Evolutionary conservation across 2,888 invertebrate species (phyloP).

Genomic region (Colostygia pectinataria): DNA sequence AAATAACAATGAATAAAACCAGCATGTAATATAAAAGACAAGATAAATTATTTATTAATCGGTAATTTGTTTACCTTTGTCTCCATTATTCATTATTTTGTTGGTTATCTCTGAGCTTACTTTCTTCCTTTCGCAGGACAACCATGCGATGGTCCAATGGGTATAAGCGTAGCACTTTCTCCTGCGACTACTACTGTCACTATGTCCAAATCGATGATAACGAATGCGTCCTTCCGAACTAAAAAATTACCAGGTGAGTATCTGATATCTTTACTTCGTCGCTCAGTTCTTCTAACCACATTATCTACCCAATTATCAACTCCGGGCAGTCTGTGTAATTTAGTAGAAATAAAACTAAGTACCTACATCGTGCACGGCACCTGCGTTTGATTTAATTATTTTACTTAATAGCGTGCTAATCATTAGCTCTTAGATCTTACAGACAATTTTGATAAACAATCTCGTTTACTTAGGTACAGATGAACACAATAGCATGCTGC

Average conservation of each 20-base stretch:
- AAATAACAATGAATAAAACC: slow-evolving; percentile 14
- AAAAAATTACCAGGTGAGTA: slow-evolving; percentile 97
- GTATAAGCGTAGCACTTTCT: slow-evolving; percentile 90
- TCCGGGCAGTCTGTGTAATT: too few relatives aligned
- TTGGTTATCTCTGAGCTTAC: background rate
- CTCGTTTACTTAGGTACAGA: slow-evolving; percentile 57
- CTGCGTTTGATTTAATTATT: too few relatives aligned
- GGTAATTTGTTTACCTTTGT: slow-evolving; percentile 19
- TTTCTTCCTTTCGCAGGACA: slow-evolving; percentile 78
- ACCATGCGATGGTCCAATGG: slow-evolving; percentile 91
- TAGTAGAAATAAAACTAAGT: too few relatives aligned
- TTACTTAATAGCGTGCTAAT: too few relatives aligned
- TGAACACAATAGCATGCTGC: slow-evolving; percentile 57
- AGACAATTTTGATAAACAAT: slow-evolving; percentile 3
- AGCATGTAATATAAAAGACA: slow-evolving; percentile 8
- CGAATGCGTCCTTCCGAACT: slow-evolving; percentile 98
- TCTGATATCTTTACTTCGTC: too few relatives aligned
- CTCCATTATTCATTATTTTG: background rate
- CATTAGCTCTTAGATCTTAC: too few relatives aligned
- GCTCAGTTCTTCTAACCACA: too few relatives aligned
- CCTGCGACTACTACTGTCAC: slow-evolving; percentile 89
- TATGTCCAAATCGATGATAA: slow-evolving; percentile 96
- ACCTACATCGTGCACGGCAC: too few relatives aligned
- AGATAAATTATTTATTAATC: slow-evolving; percentile 8
- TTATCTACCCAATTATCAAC: too few relatives aligned